Conservation (phyloP, 2,888 invertebrate genomes). For the Lasius platythorax region DNA sequence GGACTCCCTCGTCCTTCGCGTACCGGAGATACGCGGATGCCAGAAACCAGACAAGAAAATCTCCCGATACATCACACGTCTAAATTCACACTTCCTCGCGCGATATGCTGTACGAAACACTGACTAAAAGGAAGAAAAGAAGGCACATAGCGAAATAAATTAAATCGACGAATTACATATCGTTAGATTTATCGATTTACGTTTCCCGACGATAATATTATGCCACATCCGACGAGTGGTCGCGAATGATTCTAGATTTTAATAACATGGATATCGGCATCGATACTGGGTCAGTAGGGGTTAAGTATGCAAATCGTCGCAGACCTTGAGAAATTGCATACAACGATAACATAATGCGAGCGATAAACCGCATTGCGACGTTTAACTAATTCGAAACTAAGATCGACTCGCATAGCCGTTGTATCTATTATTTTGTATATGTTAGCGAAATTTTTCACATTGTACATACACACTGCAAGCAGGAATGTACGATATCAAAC, state of each 20-base stretch:
- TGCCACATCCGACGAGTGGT: not conserved
- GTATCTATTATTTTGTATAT: not conserved
- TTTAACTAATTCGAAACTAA: conserved; percentile 21
- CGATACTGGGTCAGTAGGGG: conserved; percentile 52
- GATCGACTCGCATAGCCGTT: not conserved
- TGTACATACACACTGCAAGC: not conserved
- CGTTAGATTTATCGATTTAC: not conserved
- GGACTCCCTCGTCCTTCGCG: conserved; percentile 2
- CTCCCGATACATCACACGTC: not conserved
- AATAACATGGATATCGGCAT: conserved; percentile 21
- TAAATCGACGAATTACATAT: not conserved
- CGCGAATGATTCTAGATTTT: conserved; percentile 15
- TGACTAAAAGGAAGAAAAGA: not conserved
- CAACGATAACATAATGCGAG: conserved; percentile 19
- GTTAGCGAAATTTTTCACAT: not conserved
- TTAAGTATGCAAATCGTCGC: conserved; percentile 66
- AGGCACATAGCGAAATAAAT: not conserved
- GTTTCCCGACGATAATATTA: not conserved
- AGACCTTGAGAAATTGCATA: conserved; percentile 63
- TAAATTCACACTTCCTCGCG: not conserved
- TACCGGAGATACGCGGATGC: not conserved
- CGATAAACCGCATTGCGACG: conserved; percentile 20
- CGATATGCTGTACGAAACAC: not conserved
- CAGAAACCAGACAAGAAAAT: not conserved
- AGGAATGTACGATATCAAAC: conserved; percentile 7